Percentiles rank a stretch among this genome's conserved stretches.
These are phyloP conservation scores for Monopis laevigella DNA, from an alignment of 2,888 invertebrate species.

Conservation along the genomic window DNA sequence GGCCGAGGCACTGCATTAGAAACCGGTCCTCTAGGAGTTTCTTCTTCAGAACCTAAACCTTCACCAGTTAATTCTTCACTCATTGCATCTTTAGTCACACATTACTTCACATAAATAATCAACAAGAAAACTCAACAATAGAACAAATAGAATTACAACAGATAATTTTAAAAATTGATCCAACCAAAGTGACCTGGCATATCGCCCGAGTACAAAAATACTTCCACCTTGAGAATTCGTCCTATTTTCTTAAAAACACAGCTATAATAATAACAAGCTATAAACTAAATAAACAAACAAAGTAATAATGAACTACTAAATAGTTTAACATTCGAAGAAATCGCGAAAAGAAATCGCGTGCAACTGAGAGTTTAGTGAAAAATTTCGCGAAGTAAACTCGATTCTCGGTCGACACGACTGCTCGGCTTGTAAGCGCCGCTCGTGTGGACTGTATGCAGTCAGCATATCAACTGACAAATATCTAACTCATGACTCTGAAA, in stretches of 20 bases:
- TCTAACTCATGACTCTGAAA: no score
- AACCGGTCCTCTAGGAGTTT: neutral
- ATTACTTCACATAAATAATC: constrained; percentile 7
- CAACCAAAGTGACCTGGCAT: constrained; percentile 30
- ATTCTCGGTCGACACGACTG: no score
- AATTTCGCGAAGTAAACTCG: no score
- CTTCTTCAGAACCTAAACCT: constrained; percentile 24
- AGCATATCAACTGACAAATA: no score
- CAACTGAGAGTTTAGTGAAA: no score
- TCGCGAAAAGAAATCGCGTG: no score
- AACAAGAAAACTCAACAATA: constrained; percentile 1
- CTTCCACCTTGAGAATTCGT: constrained; percentile 35
- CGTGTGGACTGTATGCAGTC: no score
- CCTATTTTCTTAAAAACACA: constrained; percentile 2
- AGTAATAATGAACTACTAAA: no score
- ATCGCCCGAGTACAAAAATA: constrained; percentile 53
- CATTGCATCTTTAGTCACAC: constrained; percentile 22
- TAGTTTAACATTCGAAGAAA: no score
- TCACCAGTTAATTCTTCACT: constrained; percentile 32
- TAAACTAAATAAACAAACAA: no score
- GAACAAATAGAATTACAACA: constrained; percentile 8
- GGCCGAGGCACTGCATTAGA: constrained; percentile 18
- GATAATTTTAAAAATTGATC: constrained; percentile 1
- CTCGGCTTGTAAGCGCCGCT: no score
- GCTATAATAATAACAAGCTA: neutral